Evolutionary conservation across 2,113 vertebrate species (phyloP).

Genomic region (Tympanuchus pallidicinctus): DNA sequence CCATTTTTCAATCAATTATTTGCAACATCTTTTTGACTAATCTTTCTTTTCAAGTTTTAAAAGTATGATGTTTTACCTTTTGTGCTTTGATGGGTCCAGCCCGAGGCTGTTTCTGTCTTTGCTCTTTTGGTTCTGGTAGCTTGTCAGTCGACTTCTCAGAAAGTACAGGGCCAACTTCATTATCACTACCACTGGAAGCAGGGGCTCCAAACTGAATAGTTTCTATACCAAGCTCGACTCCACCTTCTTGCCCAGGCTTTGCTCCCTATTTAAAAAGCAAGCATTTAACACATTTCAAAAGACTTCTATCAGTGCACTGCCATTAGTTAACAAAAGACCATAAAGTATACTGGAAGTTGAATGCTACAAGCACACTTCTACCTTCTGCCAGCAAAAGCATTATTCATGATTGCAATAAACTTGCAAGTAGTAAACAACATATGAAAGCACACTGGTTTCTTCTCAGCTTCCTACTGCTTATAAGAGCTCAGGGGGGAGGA

Average conservation of each 20-base stretch:
- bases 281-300: neutral
- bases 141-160: conserved; percentile 88
- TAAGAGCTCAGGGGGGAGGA: neutral
- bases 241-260: conserved; percentile 84
- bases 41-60: neutral
- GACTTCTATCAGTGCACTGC: neutral
- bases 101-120: conserved; percentile 94
- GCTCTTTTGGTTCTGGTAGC: conserved; percentile 95
- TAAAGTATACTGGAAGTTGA: neutral
- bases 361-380: neutral
- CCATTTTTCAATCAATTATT: neutral
- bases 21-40: neutral
- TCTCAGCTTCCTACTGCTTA: neutral
- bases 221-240: conserved; percentile 91
- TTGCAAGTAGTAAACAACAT: neutral
- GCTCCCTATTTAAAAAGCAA: conserved; percentile 79
- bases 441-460: neutral
- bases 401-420: neutral
- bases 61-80: conserved; percentile 81
- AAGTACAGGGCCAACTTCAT: conserved; percentile 87
- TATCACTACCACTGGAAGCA: conserved; percentile 93
- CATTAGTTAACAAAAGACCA: neutral
- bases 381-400: neutral
- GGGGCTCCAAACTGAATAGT: conserved; percentile 97
- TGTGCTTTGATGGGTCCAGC: conserved; percentile 96